A percentile compares a stretch with the other conserved stretches of the same genome.
Evolutionary conservation across 2,113 vertebrate species (phyloP).

Genomic region (Delphinapterus leucas): DNA sequence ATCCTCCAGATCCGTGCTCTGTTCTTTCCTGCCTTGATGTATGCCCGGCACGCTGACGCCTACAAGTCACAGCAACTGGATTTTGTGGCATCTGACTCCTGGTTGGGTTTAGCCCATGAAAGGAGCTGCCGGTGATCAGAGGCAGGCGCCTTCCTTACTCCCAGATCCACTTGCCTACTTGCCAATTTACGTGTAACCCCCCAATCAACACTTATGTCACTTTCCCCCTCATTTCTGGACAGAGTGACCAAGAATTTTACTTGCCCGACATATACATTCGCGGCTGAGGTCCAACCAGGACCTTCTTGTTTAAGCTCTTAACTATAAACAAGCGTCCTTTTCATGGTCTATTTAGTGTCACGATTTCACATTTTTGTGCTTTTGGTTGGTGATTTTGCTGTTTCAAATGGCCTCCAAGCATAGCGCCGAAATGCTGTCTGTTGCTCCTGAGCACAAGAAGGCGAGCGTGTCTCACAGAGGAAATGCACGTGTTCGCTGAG

Average conservation of each 20-base stretch:
- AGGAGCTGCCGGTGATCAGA: not conserved
- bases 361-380: not conserved
- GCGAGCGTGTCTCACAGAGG: not conserved
- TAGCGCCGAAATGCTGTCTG: not conserved
- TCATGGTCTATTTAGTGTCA: too few species aligned
- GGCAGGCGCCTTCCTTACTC: not conserved
- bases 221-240: not conserved
- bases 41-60: not conserved
- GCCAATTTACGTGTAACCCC: too few species aligned
- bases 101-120: not conserved
- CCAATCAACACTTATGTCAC: not conserved
- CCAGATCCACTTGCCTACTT: not conserved
- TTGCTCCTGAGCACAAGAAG: not conserved
- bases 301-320: not conserved
- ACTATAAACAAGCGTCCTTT: not conserved
- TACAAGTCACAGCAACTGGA: not conserved
- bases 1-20: not conserved
- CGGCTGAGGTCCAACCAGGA: not conserved
- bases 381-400: not conserved
- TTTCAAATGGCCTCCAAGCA: not conserved
- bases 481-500: accelerated
- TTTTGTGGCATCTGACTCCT: not conserved
- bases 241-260: not conserved
- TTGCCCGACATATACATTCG: not conserved
- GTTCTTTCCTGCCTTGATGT: too few species aligned